Percentiles rank a stretch among this genome's conserved stretches.
Evolutionary conservation across 2,797 vertebrate species (phyloP).

Genomic region (Lithobates pipiens): DNA sequence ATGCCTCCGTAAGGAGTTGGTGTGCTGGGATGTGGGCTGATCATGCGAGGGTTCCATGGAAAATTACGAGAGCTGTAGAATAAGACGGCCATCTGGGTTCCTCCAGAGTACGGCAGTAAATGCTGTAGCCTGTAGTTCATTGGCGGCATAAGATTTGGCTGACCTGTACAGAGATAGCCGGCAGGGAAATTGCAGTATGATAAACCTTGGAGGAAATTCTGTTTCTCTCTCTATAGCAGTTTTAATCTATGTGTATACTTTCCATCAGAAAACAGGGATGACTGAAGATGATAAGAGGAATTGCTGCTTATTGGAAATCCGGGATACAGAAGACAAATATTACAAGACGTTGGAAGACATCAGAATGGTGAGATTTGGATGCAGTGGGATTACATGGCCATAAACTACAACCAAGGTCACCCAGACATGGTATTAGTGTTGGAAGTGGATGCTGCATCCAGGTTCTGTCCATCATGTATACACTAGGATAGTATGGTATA

Average conservation of each 20-base stretch:
- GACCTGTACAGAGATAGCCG: neutral
- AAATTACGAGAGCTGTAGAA: neutral
- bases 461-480: too few relatives aligned
- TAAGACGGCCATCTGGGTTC: neutral
- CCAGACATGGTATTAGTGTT: too few relatives aligned
- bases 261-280: conserved; percentile 95
- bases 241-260: neutral
- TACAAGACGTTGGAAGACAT: conserved; percentile 97
- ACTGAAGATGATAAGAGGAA: conserved; percentile 96
- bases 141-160: neutral
- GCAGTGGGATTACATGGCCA: neutral
- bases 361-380: conserved; percentile 81
- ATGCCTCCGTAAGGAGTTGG: neutral
- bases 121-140: neutral
- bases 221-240: neutral
- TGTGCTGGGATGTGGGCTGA: neutral
- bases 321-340: conserved; percentile 96
- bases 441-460: too few relatives aligned
- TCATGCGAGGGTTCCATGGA: neutral
- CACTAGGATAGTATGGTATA: neutral
- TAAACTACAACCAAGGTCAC: neutral
- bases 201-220: neutral
- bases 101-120: neutral
- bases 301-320: conserved; percentile 96
- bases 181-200: neutral